These are phyloP conservation scores for Pituophis catenifer DNA, from an alignment of 2,113 vertebrate genomes.

Conservation along the genomic window DNA sequence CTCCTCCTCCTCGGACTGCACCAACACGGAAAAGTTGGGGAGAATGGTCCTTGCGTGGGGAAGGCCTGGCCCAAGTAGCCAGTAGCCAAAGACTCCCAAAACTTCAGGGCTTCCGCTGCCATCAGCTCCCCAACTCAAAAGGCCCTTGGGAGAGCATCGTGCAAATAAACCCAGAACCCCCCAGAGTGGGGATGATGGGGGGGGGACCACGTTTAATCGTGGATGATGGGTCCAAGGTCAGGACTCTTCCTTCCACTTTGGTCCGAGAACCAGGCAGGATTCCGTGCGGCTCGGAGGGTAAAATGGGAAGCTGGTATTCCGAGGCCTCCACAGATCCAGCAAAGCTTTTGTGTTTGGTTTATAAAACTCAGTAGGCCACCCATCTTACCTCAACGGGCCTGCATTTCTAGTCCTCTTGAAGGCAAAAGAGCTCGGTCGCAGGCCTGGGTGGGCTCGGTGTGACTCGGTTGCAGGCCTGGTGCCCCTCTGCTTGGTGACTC, in stretches of 20 bases:
- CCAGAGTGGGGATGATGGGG: background rate
- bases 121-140: background rate
- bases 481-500: too few species aligned
- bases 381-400: background rate
- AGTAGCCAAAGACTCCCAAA: background rate
- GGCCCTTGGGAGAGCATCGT: background rate
- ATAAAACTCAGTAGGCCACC: background rate
- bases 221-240: background rate
- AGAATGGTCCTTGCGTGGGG: background rate
- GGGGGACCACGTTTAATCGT: background rate
- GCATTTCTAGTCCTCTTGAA: background rate
- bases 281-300: too few species aligned
- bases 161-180: background rate
- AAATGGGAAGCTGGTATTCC: background rate
- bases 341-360: background rate
- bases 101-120: too few species aligned
- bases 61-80: too few species aligned
- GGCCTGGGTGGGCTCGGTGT: background rate
- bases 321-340: background rate
- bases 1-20: background rate
- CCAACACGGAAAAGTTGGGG: background rate
- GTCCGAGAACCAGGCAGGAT: too few species aligned
- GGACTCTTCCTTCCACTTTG: background rate
- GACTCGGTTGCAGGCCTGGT: too few species aligned
- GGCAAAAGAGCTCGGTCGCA: too few species aligned